phyloP scores from a whole-genome alignment of 2,113 vertebrate species.

The Collichthys lucidus region DNA sequence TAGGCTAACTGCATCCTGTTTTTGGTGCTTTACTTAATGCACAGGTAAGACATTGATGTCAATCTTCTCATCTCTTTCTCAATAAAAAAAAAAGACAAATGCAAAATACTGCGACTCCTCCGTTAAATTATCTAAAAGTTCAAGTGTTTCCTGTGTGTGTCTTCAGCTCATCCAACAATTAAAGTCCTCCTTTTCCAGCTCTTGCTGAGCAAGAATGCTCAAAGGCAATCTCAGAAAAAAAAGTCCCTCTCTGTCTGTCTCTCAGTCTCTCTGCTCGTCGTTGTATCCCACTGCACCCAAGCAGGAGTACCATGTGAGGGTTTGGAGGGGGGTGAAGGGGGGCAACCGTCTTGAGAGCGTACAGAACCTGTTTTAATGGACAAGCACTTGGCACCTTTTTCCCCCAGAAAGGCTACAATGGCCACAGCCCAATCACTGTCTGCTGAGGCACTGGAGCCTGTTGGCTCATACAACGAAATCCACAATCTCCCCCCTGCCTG shows the following conservation, averaged over 20 bases:
- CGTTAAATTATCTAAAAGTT: neutral
- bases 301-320: conserved; percentile 25
- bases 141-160: neutral
- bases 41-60: neutral
- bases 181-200: conserved; percentile 35
- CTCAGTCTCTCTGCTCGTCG: conserved; percentile 19
- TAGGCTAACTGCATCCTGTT: neutral
- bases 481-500: conserved; percentile 28
- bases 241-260: too few relatives aligned
- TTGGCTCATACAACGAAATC: conserved; percentile 34
- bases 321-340: neutral
- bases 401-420: conserved; percentile 51
- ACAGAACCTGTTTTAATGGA: conserved; percentile 65
- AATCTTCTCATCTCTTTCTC: neutral
- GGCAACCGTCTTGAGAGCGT: conserved; percentile 39
- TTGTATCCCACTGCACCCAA: conserved; percentile 46
- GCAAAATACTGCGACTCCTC: neutral
- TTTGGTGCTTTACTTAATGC: neutral
- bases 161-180: conserved; percentile 14
- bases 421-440: conserved; percentile 53
- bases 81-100: neutral
- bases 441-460: conserved; percentile 41
- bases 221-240: conserved; percentile 73
- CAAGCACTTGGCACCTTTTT: conserved; percentile 68
- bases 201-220: conserved; percentile 54